Percentiles rank a stretch among this genome's conserved stretches.
Evolutionary conservation across 2,888 invertebrate species (phyloP).

Genomic region (Caenorhabditis sp.): DNA sequence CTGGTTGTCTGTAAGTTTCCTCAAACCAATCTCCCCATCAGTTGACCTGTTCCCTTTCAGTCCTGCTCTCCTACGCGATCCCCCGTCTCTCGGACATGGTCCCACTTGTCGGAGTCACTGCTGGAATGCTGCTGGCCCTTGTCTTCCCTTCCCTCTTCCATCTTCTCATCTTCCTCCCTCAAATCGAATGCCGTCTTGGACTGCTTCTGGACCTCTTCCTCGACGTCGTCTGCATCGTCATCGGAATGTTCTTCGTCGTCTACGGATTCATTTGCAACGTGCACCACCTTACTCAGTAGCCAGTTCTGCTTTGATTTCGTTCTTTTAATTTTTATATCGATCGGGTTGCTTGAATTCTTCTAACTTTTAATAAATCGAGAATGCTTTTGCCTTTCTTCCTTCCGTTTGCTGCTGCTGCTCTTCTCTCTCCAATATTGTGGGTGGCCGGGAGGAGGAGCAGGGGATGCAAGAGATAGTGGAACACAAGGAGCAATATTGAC

Average conservation of each 20-base stretch:
- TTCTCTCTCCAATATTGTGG: conserved; percentile 18
- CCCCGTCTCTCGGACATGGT: conserved; percentile 81
- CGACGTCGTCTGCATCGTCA: conserved; percentile 58
- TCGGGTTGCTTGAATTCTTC: conserved; percentile 24
- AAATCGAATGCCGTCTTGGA: conserved; percentile 48
- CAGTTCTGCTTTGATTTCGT: too few relatives aligned
- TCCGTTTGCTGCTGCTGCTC: conserved; percentile 4
- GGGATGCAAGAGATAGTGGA: too few relatives aligned
- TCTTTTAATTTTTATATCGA: not conserved
- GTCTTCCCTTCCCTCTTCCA: conserved; percentile 79
- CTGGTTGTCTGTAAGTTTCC: conserved; percentile 90
- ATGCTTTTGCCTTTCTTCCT: conserved; percentile 9
- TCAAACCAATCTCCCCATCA: not conserved
- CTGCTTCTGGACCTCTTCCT: conserved; percentile 45
- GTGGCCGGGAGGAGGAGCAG: conserved; percentile 22
- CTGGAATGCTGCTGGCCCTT: conserved; percentile 81
- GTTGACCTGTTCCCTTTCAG: conserved; percentile 75
- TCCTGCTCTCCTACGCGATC: conserved; percentile 77
- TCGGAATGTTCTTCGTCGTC: conserved; percentile 64
- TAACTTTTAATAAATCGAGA: conserved; percentile 16
- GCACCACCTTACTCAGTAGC: conserved; percentile 45
- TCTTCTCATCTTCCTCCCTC: conserved; percentile 75
- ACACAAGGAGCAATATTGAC: not conserved
- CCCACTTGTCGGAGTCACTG: conserved; percentile 80
- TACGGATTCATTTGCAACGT: conserved; percentile 56